Percentiles rank a stretch among this genome's conserved stretches.
Evolutionary conservation across 2,888 invertebrate genomes (phyloP).

Genomic region (Zaprionus obscuricornis): DNA sequence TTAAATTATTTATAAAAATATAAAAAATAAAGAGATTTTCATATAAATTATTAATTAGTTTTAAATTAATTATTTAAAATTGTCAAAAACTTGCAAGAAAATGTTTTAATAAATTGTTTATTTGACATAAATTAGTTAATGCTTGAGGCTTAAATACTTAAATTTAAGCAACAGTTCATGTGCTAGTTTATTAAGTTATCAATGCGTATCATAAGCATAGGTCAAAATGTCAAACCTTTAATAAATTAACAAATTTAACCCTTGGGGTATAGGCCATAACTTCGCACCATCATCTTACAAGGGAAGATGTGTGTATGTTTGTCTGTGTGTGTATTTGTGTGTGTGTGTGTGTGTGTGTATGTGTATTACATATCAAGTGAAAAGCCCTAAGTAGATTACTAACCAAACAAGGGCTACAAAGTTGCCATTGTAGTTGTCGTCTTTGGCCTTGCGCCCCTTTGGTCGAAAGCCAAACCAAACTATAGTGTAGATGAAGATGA

Average conservation of each 20-base stretch:
- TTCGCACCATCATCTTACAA: slow-evolving; percentile 61
- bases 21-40: neutral
- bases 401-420: slow-evolving; percentile 62
- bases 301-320: neutral
- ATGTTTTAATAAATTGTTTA: no score
- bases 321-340: slow-evolving; percentile 6
- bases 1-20: neutral
- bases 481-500: slow-evolving; percentile 23
- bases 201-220: slow-evolving; percentile 16
- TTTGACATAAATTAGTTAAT: no score
- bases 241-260: slow-evolving; percentile 71
- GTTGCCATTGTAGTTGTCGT: slow-evolving; percentile 52
- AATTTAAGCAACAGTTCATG: slow-evolving; percentile 5
- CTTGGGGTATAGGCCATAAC: slow-evolving; percentile 57
- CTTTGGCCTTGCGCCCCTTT: slow-evolving; percentile 46
- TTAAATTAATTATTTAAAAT: no score
- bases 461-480: slow-evolving; percentile 42
- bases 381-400: slow-evolving; percentile 63
- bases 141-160: no score
- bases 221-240: slow-evolving; percentile 47
- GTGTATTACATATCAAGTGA: slow-evolving; percentile 32
- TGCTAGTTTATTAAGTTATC: slow-evolving; percentile 23
- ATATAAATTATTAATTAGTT: neutral
- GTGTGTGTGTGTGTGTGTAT: slow-evolving; percentile 13
- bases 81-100: no score